Conservation (phyloP, 1,140 invertebrate species). For the Elymnias hypermnestra region DNA sequence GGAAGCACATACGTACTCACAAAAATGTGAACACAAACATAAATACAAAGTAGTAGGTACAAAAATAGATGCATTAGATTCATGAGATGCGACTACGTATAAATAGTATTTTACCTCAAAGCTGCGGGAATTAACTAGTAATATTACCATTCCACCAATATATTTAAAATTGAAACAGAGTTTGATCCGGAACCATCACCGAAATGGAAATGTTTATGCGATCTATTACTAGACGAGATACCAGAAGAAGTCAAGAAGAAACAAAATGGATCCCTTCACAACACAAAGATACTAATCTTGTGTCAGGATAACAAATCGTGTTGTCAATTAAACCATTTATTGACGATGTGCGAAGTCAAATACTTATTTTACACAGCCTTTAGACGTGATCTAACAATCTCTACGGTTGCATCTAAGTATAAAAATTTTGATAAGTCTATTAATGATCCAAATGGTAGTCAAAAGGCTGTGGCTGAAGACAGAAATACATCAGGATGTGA, state of each 20-base stretch:
- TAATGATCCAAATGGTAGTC: conserved; percentile 32
- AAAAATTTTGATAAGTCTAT: conserved; percentile 39
- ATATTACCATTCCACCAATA: background rate
- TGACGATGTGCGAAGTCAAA: conserved; percentile 82
- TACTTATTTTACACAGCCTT: conserved; percentile 78
- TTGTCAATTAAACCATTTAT: conserved; percentile 84
- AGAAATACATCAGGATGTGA: conserved; percentile 12
- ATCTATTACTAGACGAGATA: conserved; percentile 88
- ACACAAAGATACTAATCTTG: conserved; percentile 86
- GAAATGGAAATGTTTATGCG: conserved; percentile 91
- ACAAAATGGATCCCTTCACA: conserved; percentile 61
- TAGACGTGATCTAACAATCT: conserved; percentile 75
- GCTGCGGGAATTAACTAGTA: too few species aligned
- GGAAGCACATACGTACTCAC: too few species aligned
- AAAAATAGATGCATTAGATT: too few species aligned
- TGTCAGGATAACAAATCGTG: conserved; percentile 90
- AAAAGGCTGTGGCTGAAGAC: conserved; percentile 29
- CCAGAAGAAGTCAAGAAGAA: conserved; percentile 79
- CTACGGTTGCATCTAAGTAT: conserved; percentile 75
- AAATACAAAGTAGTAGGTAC: too few species aligned
- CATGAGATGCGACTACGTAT: too few species aligned
- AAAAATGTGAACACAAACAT: too few species aligned
- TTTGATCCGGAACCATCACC: conserved; percentile 90
- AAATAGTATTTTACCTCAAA: too few species aligned
- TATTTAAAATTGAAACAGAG: conserved; percentile 71